Conservation (phyloP, 2,113 vertebrate species). For the Chrysemys picta region DNA sequence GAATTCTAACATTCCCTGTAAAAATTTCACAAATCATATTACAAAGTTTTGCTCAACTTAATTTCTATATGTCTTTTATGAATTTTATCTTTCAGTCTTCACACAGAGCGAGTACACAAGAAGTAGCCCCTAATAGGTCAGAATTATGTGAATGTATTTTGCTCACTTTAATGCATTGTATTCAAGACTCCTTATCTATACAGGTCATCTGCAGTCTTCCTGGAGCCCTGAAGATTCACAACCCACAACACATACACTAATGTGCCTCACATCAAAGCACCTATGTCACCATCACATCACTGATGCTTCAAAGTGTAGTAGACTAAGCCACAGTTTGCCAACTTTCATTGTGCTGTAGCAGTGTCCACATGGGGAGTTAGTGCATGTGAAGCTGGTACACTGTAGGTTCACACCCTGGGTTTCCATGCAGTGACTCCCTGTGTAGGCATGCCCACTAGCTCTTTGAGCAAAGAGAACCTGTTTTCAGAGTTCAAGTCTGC, state of each 20-base stretch:
- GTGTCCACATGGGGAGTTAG: background rate
- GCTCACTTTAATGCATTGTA: background rate
- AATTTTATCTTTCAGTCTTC: background rate
- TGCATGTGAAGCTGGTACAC: background rate
- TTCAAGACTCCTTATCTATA: background rate
- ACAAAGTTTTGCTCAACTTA: background rate
- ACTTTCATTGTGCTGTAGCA: background rate
- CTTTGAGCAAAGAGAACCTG: background rate
- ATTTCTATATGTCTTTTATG: background rate
- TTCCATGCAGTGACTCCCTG: background rate
- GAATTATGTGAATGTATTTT: background rate
- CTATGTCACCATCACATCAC: background rate
- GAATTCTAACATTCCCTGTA: background rate
- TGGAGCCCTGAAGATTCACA: background rate
- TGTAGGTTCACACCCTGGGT: background rate
- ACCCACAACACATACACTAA: background rate
- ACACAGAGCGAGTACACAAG: background rate
- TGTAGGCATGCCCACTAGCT: background rate
- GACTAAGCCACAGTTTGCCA: background rate
- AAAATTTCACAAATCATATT: background rate
- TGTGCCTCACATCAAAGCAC: background rate
- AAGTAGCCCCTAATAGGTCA: background rate
- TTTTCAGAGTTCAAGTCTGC: background rate
- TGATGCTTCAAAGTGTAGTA: background rate
- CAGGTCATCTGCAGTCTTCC: background rate